These are phyloP conservation scores for Varanus komodoensis DNA, from an alignment of 2,113 vertebrate species.

Conservation along the genomic window DNA sequence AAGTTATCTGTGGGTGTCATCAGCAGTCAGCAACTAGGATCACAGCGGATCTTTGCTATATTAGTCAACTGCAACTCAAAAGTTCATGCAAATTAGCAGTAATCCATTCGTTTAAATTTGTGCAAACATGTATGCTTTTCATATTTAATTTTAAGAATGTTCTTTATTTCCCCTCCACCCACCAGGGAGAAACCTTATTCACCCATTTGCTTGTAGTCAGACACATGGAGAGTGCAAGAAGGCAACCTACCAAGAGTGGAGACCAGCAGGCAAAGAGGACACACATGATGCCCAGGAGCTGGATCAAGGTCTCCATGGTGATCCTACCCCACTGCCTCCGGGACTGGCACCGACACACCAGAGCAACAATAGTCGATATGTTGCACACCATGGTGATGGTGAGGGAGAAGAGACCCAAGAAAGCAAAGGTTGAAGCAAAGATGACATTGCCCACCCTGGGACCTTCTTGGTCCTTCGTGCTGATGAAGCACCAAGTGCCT, in stretches of 20 bases:
- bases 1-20: neutral
- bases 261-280: conserved; percentile 94
- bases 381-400: conserved; percentile 89
- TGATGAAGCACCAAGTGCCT: conserved; percentile 97
- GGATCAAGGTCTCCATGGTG: conserved; percentile 91
- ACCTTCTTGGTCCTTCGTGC: conserved; percentile 58
- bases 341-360: conserved; percentile 86
- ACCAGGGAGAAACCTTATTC: neutral
- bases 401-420: conserved; percentile 87
- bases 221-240: fast-evolving
- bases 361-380: conserved; percentile 87
- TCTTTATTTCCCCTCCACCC: too few relatives aligned
- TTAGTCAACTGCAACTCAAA: neutral
- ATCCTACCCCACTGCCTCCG: conserved; percentile 92
- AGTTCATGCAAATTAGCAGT: neutral
- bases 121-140: neutral
- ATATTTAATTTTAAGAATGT: neutral
- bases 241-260: conserved; percentile 90
- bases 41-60: neutral
- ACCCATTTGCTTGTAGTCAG: neutral
- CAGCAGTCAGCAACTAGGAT: neutral
- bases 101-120: neutral
- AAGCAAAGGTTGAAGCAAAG: conserved; percentile 88
- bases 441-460: conserved; percentile 75
- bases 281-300: conserved; percentile 95